Evolutionary conservation across 2,888 invertebrate species (phyloP).

Genomic region (Notocelia uddmanniana): DNA sequence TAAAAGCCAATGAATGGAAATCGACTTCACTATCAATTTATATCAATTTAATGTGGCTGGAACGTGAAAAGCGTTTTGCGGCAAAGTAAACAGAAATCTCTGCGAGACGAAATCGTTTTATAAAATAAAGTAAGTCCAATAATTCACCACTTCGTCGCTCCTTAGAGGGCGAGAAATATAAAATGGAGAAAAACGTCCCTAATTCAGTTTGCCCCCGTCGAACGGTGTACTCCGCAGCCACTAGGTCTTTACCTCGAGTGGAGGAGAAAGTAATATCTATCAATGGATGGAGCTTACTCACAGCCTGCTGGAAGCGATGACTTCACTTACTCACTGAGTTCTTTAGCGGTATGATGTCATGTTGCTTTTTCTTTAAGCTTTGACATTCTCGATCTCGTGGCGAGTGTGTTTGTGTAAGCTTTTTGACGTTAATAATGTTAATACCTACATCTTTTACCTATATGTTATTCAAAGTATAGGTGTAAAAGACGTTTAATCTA

Average conservation of each 20-base stretch:
- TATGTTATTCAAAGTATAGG: too few relatives aligned
- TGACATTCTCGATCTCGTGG: slow-evolving; percentile 8
- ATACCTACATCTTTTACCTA: too few relatives aligned
- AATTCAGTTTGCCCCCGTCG: slow-evolving; percentile 79
- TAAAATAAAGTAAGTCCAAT: slow-evolving; percentile 83
- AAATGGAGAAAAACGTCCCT: slow-evolving; percentile 81
- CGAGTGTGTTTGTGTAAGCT: neutral
- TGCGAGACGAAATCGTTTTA: slow-evolving; percentile 73
- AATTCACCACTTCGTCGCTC: slow-evolving; percentile 80
- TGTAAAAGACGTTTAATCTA: too few relatives aligned
- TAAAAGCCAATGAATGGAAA: slow-evolving; percentile 47
- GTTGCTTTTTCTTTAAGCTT: slow-evolving; percentile 18
- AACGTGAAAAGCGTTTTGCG: slow-evolving; percentile 65
- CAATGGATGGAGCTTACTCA: slow-evolving; percentile 61
- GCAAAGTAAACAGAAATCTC: slow-evolving; percentile 77
- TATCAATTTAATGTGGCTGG: slow-evolving; percentile 65
- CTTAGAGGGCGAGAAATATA: slow-evolving; percentile 75
- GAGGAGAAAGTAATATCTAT: slow-evolving; percentile 73
- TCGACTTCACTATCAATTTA: slow-evolving; percentile 58
- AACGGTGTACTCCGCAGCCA: slow-evolving; percentile 69
- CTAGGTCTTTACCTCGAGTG: slow-evolving; percentile 66
- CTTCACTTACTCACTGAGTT: slow-evolving; percentile 58
- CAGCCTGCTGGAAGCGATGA: slow-evolving; percentile 56
- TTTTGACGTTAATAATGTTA: neutral
- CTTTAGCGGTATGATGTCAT: slow-evolving; percentile 28